Base-by-base conservation (phyloP, 30 jellyfish, hydroid and myxozoan genomes). In the Pelagia noctiluca region DNA sequence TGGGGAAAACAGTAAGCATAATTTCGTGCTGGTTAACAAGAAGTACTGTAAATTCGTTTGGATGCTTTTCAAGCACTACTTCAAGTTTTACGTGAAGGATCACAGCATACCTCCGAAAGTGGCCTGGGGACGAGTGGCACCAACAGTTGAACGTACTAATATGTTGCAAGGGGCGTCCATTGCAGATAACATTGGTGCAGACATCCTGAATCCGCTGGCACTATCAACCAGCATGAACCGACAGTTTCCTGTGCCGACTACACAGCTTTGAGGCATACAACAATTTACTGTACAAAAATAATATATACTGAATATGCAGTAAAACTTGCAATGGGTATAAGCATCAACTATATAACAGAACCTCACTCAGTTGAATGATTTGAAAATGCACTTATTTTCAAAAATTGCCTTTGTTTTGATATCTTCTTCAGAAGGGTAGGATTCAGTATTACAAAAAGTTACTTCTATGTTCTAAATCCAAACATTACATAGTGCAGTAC, bases 81-180 rank as follows among this genome's bases (percentile, higher is more conserved):
- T 92, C 81, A 85, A 87, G 75, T 92, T 92, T 63, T 83, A 92
- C 78, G 75, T 72, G 19, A 67, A 75, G 26, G 98, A 92, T 31
- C 95, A 85, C 70, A 78, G 78, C 63, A 90, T 92, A 12, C 97
- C 93, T 34, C 95, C 98, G 26, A 92, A 87, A 54, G 63, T 77
- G 13, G 88, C 92, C 0, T 92, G 96, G 96, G 98, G 98, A 4
- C 66, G 98, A 57, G 91, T 79, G 53, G 96, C 98, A 47, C 98
- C 98, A 10, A 52, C 25, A 24, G 95, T 92, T 11, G 46, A 92
- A 16, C 97, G 98, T 1, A 52, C 85, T 25, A 80, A 83, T 13
- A 50, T 92, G 57, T 61, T 92, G 19, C 86, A 79, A 75, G 98
- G 85, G 11, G 28, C 42, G 10, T 61, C 24, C 1, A 62, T 22